Evolutionary conservation across 2,888 invertebrate genomes (phyloP).

Genomic region (Acronicta psi): DNA sequence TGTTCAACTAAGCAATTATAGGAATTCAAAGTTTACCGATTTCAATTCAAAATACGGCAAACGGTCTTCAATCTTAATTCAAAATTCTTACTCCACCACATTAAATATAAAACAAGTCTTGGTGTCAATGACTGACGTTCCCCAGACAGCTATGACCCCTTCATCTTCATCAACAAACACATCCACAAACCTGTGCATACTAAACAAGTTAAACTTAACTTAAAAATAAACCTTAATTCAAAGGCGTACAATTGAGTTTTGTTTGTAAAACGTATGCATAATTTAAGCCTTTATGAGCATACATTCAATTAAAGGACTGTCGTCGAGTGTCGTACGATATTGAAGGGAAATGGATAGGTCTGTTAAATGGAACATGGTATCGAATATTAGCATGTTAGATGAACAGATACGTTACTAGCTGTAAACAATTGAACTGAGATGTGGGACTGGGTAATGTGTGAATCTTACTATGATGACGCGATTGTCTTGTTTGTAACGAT

Average conservation of each 20-base stretch:
- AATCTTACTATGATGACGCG: conserved; percentile 16
- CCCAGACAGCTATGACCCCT: conserved; percentile 66
- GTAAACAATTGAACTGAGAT: conserved; percentile 46
- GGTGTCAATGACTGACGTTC: conserved; percentile 64
- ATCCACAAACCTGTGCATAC: conserved; percentile 46
- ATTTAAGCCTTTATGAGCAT: conserved; percentile 69
- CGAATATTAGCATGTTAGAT: conserved; percentile 56
- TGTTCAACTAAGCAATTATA: conserved; percentile 4
- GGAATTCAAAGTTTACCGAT: conserved; percentile 25
- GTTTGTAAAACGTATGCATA: conserved; percentile 57
- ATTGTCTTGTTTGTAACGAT: conserved; percentile 10
- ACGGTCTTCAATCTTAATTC: conserved; percentile 35
- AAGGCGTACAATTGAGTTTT: conserved; percentile 56
- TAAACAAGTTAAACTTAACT: conserved; percentile 6
- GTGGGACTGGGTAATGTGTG: conserved; percentile 17
- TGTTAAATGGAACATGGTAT: conserved; percentile 47
- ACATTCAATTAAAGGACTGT: conserved; percentile 75
- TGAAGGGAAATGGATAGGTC: conserved; percentile 55
- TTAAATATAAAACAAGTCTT: conserved; percentile 48
- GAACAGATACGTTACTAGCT: conserved; percentile 37
- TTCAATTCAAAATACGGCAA: conserved; percentile 28
- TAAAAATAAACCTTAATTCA: conserved; percentile 39
- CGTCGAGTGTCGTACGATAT: conserved; percentile 57
- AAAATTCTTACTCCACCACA: conserved; percentile 28
- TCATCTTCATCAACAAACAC: conserved; percentile 64